Evolutionary conservation across 2,797 vertebrate genomes (phyloP), one percentile per base, ranked within the genome.

Genomic region (Anabas testudineus): DNA sequence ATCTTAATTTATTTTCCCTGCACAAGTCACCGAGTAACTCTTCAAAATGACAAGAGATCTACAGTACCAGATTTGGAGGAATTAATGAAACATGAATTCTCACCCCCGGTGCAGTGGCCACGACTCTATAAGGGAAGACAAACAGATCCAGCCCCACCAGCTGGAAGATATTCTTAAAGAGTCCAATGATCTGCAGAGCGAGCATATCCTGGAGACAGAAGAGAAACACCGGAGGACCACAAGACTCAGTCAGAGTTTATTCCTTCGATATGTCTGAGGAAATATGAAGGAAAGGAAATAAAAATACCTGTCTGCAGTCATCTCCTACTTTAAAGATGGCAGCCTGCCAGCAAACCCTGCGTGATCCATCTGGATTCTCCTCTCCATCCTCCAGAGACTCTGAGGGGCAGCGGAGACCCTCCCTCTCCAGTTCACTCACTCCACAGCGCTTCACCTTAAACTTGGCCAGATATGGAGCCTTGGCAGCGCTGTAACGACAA

Each of bases 251-350:
- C 18, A 16, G 13, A 46, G 36, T 12, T 10, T 41, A 36, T 48
- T 36, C 10, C 24, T 1, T 46, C 12, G 14, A 67, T 14, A 22
- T 0, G 0, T 56, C 15, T 4, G 41, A 13, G 13, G 21, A 5
- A 16, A 10, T 28, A 10, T 7, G 42, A 13, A 12, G 19, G 2
- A 10, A 8, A 32, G 13, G 13, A 14, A 26, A 24, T 16, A 0
- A 3, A 1, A 14, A 0, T 16, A 99, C 98, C 97, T 99, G 98
- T 90, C 97, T 95, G 84, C 98, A 99, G 94, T 99, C 98, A 2
- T 99, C 98, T 5, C 98, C 98, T 79, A 99, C 98, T 97, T 99
- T 99, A 83, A 99, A 99, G 93, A 99, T 99, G 56, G 98, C 98
- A 0, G 98, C 97, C 85, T 98, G 97, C 98, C 98, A 99, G 85